Evolutionary conservation across 2,113 vertebrate genomes (phyloP).

Genomic region (Amphilophus citrinellus): DNA sequence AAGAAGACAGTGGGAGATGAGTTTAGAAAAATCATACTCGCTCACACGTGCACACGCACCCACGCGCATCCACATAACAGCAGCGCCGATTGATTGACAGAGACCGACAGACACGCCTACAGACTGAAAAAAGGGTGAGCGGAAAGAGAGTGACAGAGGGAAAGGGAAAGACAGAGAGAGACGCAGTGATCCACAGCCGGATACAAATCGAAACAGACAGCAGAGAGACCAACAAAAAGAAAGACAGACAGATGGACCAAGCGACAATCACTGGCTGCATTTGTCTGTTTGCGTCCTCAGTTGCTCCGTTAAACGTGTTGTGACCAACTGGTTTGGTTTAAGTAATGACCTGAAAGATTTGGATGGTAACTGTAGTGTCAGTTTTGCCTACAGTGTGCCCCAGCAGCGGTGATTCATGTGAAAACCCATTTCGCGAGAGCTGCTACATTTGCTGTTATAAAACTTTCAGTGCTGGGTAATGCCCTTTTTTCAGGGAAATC

Average conservation of each 20-base stretch:
- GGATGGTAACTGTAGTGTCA: slow-evolving; percentile 8
- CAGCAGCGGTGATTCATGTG: slow-evolving; percentile 28
- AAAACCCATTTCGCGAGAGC: neutral
- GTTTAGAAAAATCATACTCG: slow-evolving; percentile 25
- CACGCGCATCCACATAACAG: slow-evolving; percentile 3
- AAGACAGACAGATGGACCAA: slow-evolving; percentile 32
- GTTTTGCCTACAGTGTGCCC: slow-evolving; percentile 23
- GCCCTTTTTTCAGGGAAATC: slow-evolving; percentile 1
- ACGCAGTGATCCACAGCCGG: slow-evolving; percentile 55
- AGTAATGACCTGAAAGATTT: slow-evolving; percentile 34
- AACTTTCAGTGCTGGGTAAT: slow-evolving; percentile 11
- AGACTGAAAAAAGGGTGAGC: slow-evolving; percentile 64
- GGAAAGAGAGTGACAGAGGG: slow-evolving; percentile 54
- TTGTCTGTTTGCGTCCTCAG: slow-evolving; percentile 53
- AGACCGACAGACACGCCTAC: slow-evolving; percentile 63
- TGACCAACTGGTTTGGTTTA: slow-evolving; percentile 27
- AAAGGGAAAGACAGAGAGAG: slow-evolving; percentile 36
- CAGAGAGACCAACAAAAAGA: slow-evolving; percentile 55
- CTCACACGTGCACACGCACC: neutral
- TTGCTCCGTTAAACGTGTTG: slow-evolving; percentile 27
- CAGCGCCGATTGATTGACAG: slow-evolving; percentile 59
- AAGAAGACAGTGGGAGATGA: slow-evolving; percentile 47
- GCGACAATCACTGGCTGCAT: slow-evolving; percentile 46
- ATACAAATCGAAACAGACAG: slow-evolving; percentile 65
- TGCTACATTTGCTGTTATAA: slow-evolving; percentile 7